These are phyloP conservation scores for Eupelmus urozonus DNA, from an alignment of 2,888 invertebrate genomes.

Conservation along the genomic window DNA sequence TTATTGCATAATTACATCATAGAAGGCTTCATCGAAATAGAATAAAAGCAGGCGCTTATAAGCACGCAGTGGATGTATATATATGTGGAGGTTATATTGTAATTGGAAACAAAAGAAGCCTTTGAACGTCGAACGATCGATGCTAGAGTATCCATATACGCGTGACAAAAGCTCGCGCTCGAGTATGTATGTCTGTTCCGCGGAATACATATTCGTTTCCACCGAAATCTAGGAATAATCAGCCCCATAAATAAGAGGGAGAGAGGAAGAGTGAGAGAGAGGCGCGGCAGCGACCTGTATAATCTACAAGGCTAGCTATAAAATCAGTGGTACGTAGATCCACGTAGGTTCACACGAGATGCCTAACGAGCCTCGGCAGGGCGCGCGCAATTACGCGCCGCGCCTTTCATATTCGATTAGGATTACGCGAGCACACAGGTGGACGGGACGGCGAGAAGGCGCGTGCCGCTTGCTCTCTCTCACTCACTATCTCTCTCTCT, in stretches of 20 bases:
- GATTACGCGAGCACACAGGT: slow-evolving; percentile 54
- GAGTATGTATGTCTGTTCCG: not conserved
- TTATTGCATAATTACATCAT: no score
- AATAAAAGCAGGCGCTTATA: no score
- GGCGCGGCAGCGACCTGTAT: not conserved
- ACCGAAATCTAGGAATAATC: slow-evolving; percentile 50
- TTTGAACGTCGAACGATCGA: slow-evolving; percentile 9
- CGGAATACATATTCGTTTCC: slow-evolving; percentile 10
- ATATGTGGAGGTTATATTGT: not conserved
- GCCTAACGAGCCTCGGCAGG: no score
- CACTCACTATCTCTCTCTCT: no score
- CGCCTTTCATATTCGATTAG: slow-evolving; percentile 57
- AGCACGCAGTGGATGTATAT: no score
- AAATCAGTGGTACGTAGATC: no score
- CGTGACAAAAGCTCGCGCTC: slow-evolving; percentile 6
- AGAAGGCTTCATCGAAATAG: no score
- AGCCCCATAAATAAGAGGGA: slow-evolving; percentile 32
- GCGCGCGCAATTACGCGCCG: no score
- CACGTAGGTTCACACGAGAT: no score
- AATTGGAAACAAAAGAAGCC: slow-evolving; percentile 33
- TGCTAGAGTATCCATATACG: no score
- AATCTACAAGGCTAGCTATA: no score
- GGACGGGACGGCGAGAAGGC: slow-evolving; percentile 2
- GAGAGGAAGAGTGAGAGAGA: not conserved
- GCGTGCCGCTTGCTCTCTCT: no score